These are phyloP conservation scores for Dugesia japonica DNA, from an alignment of 2,888 invertebrate species.

Conservation along the genomic window DNA sequence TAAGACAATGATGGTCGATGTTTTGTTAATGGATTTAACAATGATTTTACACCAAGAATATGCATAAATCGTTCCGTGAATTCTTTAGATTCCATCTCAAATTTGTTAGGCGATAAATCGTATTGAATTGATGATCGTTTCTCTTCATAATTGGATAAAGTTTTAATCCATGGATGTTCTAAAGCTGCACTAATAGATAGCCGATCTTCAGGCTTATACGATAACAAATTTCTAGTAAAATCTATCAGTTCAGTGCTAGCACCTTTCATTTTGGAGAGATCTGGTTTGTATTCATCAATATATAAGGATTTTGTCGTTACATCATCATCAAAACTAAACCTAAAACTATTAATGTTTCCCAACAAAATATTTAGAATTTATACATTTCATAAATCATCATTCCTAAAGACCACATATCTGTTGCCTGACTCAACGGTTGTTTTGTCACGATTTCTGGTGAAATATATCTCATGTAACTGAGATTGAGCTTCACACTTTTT, in stretches of 20 bases:
- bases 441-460: neutral
- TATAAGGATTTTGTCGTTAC: neutral
- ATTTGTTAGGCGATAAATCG: neutral
- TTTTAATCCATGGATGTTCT: constrained; percentile 1
- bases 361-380: neutral
- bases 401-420: constrained; percentile 69
- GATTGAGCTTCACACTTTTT: neutral
- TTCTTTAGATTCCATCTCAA: neutral
- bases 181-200: neutral
- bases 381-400: constrained; percentile 35
- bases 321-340: neutral
- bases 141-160: neutral
- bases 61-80: neutral
- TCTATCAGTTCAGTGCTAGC: neutral
- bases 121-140: neutral
- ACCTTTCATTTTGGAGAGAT: neutral
- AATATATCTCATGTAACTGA: neutral
- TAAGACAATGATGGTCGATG: neutral
- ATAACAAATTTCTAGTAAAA: neutral
- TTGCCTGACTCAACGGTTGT: constrained; percentile 43
- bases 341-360: neutral
- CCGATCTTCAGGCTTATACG: neutral
- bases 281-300: neutral
- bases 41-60: neutral
- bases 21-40: neutral